phyloP scores from a whole-genome alignment of 2,113 vertebrate species.

The Bos javanicus region DNA sequence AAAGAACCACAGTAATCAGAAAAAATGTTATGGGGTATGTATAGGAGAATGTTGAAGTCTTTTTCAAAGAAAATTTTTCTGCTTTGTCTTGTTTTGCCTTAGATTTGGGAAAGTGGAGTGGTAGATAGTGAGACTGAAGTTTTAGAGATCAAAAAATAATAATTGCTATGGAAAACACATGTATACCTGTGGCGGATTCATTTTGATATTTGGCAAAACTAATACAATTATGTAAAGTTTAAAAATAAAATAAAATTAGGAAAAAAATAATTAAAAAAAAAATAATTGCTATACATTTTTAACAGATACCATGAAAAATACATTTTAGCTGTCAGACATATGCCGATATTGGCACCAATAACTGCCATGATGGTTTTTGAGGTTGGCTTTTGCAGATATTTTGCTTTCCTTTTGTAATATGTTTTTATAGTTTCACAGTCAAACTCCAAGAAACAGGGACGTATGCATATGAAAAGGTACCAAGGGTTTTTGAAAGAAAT shows the following conservation, averaged over 20 bases:
- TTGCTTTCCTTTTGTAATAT: neutral
- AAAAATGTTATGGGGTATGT: neutral
- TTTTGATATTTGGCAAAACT: too few species aligned
- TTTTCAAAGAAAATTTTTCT: neutral
- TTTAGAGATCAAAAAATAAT: neutral
- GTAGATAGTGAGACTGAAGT: neutral
- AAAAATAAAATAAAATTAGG: too few species aligned
- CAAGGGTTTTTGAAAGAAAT: neutral
- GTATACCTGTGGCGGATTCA: too few species aligned
- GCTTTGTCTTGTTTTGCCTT: neutral
- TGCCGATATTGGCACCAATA: neutral
- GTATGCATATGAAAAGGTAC: rapidly evolving
- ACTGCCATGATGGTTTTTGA: neutral
- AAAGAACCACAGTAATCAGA: neutral
- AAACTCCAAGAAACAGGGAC: neutral
- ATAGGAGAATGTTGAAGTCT: neutral
- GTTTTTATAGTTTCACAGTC: neutral
- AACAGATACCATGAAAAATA: neutral
- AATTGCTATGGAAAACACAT: neutral
- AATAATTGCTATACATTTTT: neutral
- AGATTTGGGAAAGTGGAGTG: neutral
- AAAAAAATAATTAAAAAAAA: neutral
- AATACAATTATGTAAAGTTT: too few species aligned
- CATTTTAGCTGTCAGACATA: neutral
- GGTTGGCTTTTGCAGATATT: neutral